Conservation (phyloP, 2,888 invertebrate species). For the Spodoptera littoralis region DNA sequence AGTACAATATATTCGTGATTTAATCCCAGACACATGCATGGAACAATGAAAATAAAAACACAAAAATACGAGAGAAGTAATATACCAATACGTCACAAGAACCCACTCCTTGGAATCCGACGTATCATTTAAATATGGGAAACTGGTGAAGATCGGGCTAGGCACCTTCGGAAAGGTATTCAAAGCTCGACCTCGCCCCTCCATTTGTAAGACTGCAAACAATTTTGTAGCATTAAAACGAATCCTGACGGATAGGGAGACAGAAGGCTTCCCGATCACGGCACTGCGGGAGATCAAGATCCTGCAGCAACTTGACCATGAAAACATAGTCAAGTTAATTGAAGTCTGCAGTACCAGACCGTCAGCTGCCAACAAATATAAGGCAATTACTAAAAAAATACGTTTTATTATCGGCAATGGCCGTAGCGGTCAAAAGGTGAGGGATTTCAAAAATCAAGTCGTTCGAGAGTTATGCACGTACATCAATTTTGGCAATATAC, state of each 20-base stretch:
- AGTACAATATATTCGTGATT: constrained; percentile 92
- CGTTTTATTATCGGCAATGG: too few species aligned
- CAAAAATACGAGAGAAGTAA: too few species aligned
- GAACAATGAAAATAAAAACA: constrained; percentile 70
- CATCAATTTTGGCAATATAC: too few species aligned
- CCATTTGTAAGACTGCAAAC: too few species aligned
- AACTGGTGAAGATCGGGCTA: constrained; percentile 90
- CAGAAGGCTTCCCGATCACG: constrained; percentile 99
- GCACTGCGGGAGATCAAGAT: constrained; percentile 99
- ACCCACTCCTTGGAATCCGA: too few species aligned
- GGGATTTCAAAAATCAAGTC: too few species aligned
- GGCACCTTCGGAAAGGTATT: constrained; percentile 99
- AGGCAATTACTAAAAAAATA: constrained; percentile 80
- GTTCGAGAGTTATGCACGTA: too few species aligned
- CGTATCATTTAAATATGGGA: too few species aligned
- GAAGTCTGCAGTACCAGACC: constrained; percentile 99
- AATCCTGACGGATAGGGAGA: constrained; percentile 99
- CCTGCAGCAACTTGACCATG: constrained; percentile 97
- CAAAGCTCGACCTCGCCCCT: constrained; percentile 97
- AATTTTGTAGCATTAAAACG: constrained; percentile 96
- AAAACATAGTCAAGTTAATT: constrained; percentile 98
- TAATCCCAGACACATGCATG: too few species aligned
- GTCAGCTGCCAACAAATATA: constrained; percentile 92
- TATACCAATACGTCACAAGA: too few species aligned
- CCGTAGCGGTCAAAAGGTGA: too few species aligned